A percentile compares a stretch with the other conserved stretches of the same genome.
Evolutionary conservation across 2,113 vertebrate species (phyloP).

Genomic region (Salvelinus sp.): DNA sequence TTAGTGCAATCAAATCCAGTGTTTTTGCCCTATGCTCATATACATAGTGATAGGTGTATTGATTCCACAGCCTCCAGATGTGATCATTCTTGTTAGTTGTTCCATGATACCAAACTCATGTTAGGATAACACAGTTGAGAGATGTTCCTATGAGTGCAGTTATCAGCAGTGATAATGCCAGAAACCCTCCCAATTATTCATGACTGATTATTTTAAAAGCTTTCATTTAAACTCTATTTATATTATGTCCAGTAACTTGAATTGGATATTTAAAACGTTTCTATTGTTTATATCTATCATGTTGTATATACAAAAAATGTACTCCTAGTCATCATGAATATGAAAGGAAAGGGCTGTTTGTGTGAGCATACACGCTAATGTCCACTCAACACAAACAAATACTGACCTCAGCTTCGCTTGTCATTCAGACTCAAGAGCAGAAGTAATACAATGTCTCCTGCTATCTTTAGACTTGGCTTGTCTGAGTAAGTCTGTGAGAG

Average conservation of each 20-base stretch:
- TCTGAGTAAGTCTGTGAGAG: neutral
- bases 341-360: neutral
- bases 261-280: neutral
- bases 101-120: neutral
- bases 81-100: neutral
- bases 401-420: constrained; percentile 14
- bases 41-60: too few relatives aligned
- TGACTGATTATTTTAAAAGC: neutral
- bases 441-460: constrained; percentile 22
- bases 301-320: neutral
- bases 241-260: neutral
- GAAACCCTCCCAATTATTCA: neutral
- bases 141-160: too few relatives aligned
- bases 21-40: too few relatives aligned
- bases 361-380: too few relatives aligned
- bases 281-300: neutral
- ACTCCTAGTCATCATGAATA: neutral
- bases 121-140: neutral
- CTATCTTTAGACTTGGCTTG: constrained; percentile 1
- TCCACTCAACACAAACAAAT: neutral
- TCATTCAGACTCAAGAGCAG: constrained; percentile 11
- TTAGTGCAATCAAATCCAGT: neutral
- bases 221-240: neutral
- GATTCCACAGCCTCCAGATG: too few relatives aligned
- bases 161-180: neutral